Evolutionary conservation across 2,113 vertebrate genomes (phyloP), one percentile per base, ranked within the genome.

Genomic region (Diadophis punctatus): DNA sequence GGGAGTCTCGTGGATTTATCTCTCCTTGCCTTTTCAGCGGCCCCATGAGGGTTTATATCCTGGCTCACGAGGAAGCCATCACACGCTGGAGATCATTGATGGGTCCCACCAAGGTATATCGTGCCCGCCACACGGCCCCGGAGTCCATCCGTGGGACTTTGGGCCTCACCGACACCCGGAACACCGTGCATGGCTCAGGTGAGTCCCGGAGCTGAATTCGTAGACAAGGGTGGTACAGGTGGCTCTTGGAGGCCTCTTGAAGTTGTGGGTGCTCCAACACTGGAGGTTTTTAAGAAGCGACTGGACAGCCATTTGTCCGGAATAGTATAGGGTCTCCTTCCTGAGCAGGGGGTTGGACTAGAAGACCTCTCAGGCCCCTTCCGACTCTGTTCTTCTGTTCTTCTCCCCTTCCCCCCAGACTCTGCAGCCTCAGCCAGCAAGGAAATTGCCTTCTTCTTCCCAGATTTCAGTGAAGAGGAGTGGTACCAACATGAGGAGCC

Each of bases 121-220:
- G 91, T 96, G 99, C 99, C 30, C 98, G 96, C 90, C 97, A 98
- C 94, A 96, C 95, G 0, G 96, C 98, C 1, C 99, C 99, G 0
- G 93, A 96, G 53, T 98, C 98, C 56, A 98, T 99, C 92, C 98
- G 99, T 20, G 99, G 97, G 48, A 96, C 97, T 58, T 98, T 98
- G 0, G 99, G 99, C 86, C 98, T 99, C 95, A 99, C 99, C 0
- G 99, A 99, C 96, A 99, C 99, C 84, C 98, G 99, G 92, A 99
- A 99, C 92, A 99, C 98, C 2, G 98, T 98, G 12, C 99, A 99
- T 0, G 99, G 99, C 90, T 99, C 99, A 96, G 99, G 99, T 99
- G 94, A 94, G 95, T 68, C 6, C 8, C 2, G 20, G 68, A 80
- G 18, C 68, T 8, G 68, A 34, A 18, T 74, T 6, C 1, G 6